Conservation (phyloP, 2,888 invertebrate species). For the Drosophila affinis region DNA sequence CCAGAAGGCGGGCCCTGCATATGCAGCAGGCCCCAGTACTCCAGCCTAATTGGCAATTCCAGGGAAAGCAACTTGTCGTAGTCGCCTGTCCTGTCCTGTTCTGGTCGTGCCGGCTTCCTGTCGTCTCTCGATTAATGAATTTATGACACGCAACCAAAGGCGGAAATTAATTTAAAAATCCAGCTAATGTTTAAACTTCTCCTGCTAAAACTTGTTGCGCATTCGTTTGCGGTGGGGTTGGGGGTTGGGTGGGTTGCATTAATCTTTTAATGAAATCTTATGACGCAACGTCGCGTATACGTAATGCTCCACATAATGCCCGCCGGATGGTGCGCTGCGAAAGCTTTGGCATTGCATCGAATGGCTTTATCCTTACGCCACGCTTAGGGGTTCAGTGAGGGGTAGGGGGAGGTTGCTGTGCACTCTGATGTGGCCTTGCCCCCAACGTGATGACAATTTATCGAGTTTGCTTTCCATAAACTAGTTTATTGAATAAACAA, state of each 20-base stretch:
- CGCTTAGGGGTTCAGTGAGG: background rate
- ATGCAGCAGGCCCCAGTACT: slow-evolving; percentile 29
- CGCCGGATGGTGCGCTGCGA: slow-evolving; percentile 36
- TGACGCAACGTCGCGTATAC: slow-evolving; percentile 46
- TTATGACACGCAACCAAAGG: slow-evolving; percentile 52
- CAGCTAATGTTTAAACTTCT: slow-evolving; percentile 12
- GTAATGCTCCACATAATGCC: slow-evolving; percentile 20
- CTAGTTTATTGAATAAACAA: slow-evolving; percentile 15
- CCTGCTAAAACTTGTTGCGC: slow-evolving; percentile 56
- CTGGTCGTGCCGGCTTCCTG: slow-evolving; percentile 1
- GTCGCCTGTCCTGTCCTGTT: background rate
- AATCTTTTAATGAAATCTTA: slow-evolving; percentile 68
- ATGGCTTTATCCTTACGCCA: slow-evolving; percentile 36
- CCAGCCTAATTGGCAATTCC: slow-evolving; percentile 43
- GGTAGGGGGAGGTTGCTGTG: slow-evolving; percentile 1
- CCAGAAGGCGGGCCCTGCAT: slow-evolving; percentile 12
- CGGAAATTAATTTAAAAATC: slow-evolving; percentile 48
- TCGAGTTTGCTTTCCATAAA: slow-evolving; percentile 23
- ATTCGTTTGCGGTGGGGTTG: background rate
- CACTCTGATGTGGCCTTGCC: slow-evolving; percentile 17
- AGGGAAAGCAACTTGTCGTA: slow-evolving; percentile 36
- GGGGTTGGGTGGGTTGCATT: slow-evolving; percentile 31
- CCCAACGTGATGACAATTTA: slow-evolving; percentile 21
- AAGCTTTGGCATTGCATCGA: slow-evolving; percentile 9
- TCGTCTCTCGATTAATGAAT: slow-evolving; percentile 60